Evolutionary conservation across 2,113 vertebrate species (phyloP).

Genomic region (Colinus virginianus): DNA sequence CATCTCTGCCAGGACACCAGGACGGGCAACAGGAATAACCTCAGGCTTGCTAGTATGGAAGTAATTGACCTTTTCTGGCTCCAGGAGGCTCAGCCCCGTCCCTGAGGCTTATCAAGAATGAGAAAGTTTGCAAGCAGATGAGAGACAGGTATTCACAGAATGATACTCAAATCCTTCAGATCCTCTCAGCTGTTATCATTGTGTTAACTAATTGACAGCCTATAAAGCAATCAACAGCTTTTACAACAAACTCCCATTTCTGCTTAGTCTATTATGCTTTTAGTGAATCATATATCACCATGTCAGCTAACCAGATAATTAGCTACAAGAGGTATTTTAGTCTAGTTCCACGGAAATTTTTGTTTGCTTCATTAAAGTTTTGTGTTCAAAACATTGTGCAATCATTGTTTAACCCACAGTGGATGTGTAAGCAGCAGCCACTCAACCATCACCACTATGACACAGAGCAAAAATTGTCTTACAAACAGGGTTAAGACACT

Average conservation of each 20-base stretch:
- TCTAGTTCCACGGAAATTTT: neutral
- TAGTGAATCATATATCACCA: neutral
- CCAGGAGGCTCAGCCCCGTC: neutral
- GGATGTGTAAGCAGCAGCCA: neutral
- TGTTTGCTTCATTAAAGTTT: neutral
- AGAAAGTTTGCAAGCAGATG: neutral
- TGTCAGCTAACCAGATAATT: conserved; percentile 54
- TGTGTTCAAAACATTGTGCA: neutral
- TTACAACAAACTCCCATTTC: conserved; percentile 34
- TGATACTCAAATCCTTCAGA: neutral
- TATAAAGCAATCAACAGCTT: conserved; percentile 26
- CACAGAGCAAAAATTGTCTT: neutral
- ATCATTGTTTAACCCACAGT: neutral
- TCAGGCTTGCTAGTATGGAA: neutral
- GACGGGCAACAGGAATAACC: fast-evolving
- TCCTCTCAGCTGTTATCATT: neutral
- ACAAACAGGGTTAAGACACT: neutral
- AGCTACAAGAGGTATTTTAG: conserved; percentile 21
- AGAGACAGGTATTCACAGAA: neutral
- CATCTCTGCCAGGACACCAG: neutral
- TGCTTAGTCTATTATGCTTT: conserved; percentile 13
- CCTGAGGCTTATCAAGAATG: neutral
- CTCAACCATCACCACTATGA: neutral
- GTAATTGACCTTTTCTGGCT: neutral
- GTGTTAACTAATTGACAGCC: conserved; percentile 17